Evolutionary conservation across 2,113 vertebrate species (phyloP).

Genomic region (Rhineura floridana): DNA sequence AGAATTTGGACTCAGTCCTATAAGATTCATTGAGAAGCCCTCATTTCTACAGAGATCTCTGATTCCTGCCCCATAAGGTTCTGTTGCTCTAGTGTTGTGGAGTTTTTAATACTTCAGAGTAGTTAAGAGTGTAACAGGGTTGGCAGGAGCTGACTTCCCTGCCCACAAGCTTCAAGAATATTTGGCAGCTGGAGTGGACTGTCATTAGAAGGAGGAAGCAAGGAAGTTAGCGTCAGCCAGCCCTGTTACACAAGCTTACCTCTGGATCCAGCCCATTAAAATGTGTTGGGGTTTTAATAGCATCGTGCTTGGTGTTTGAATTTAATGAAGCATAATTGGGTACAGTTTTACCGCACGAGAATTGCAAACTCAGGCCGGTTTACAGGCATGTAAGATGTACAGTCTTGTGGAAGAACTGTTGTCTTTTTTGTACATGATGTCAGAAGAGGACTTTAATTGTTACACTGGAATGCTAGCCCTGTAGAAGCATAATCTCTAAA

Average conservation of each 20-base stretch:
- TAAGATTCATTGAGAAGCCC: too few relatives aligned
- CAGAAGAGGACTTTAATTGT: not conserved
- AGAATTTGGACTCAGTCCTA: not conserved
- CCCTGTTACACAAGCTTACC: not conserved
- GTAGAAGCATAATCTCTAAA: not conserved
- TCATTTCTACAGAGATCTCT: not conserved
- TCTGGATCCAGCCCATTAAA: not conserved
- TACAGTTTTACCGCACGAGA: not conserved
- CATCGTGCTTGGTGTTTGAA: not conserved
- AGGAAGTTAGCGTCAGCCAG: not conserved
- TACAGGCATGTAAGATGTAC: not conserved
- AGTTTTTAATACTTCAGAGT: not conserved
- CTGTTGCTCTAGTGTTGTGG: not conserved
- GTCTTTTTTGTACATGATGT: not conserved
- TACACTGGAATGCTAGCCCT: not conserved
- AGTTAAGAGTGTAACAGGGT: not conserved
- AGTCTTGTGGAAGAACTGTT: not conserved
- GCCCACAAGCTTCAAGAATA: not conserved
- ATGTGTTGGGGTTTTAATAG: not conserved
- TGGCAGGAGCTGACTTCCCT: not conserved
- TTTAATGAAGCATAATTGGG: too few relatives aligned
- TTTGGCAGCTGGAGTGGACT: not conserved
- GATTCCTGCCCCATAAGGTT: not conserved
- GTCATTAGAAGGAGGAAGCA: not conserved
- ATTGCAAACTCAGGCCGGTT: not conserved